These are phyloP conservation scores for Hypothenemus hampei DNA, from an alignment of 1,140 invertebrate genomes.

Conservation along the genomic window DNA sequence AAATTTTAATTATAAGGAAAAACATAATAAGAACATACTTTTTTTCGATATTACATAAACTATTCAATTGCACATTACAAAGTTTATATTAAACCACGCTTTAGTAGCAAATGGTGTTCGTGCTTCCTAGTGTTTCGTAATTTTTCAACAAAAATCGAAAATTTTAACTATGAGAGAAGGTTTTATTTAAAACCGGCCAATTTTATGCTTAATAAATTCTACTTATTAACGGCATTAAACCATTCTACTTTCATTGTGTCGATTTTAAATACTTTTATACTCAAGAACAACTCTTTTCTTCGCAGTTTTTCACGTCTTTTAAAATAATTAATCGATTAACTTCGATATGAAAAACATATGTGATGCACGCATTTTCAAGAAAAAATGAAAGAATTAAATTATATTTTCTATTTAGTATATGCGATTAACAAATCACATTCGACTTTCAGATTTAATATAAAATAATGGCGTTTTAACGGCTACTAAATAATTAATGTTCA, in stretches of 20 bases:
- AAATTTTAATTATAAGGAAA: too few species aligned
- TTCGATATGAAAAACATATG: neutral
- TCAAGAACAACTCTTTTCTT: slow-evolving; percentile 9
- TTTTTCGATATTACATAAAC: too few species aligned
- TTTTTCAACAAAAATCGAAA: neutral
- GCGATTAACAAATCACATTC: too few species aligned
- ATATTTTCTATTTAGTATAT: too few species aligned
- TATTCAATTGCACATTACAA: neutral
- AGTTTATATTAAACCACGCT: neutral
- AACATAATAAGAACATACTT: too few species aligned
- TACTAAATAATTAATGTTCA: too few species aligned
- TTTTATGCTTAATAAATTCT: slow-evolving; percentile 1
- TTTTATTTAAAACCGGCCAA: neutral
- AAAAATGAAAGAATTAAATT: too few species aligned
- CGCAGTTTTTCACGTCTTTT: neutral
- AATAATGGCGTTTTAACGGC: too few species aligned
- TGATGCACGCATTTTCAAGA: neutral
- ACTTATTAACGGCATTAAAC: neutral
- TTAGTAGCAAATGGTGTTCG: neutral
- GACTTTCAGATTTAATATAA: too few species aligned
- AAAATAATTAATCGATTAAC: slow-evolving; percentile 1
- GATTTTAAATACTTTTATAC: neutral
- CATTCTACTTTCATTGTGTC: neutral
- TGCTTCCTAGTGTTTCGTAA: neutral
- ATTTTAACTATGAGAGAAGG: neutral